These are phyloP conservation scores for Aegotheles bennettii DNA, from an alignment of 2,113 vertebrate genomes.

Conservation along the genomic window DNA sequence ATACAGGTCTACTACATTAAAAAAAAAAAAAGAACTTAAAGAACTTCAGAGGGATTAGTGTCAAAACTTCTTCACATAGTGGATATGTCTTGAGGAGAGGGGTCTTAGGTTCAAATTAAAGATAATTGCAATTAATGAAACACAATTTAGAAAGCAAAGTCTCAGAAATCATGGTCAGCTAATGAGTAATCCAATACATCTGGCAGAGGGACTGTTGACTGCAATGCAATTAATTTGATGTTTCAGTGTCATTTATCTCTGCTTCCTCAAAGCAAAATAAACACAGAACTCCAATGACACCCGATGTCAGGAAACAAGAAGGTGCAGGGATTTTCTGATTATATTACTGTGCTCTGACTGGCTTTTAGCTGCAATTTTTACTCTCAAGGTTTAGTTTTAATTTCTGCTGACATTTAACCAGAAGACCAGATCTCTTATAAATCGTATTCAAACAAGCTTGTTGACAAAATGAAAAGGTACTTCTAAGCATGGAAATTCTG, in stretches of 20 bases:
- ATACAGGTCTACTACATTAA: not conserved
- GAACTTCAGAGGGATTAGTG: slow-evolving; percentile 36
- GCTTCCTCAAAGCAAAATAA: not conserved
- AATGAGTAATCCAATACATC: not conserved
- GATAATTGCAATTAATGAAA: slow-evolving; percentile 44
- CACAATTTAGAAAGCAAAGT: slow-evolving; percentile 20
- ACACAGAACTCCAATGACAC: not conserved
- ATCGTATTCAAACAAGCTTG: not conserved
- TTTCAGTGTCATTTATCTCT: slow-evolving; percentile 26
- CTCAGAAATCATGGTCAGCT: slow-evolving; percentile 7
- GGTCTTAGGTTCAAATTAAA: slow-evolving; percentile 1
- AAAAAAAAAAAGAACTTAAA: not conserved
- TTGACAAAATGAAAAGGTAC: not conserved
- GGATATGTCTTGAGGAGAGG: not conserved
- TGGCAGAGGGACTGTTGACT: not conserved
- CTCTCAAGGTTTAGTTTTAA: not conserved
- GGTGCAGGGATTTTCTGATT: not conserved
- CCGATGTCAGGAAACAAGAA: not conserved
- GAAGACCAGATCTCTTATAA: not conserved
- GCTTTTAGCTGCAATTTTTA: not conserved
- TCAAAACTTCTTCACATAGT: slow-evolving; percentile 32
- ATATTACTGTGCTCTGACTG: not conserved
- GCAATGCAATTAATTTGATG: slow-evolving; percentile 11
- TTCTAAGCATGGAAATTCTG: not conserved
- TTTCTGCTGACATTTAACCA: not conserved